Percentiles rank a stretch among this genome's conserved stretches.
These are phyloP conservation scores for Dufourea novaeangliae DNA, from an alignment of 1,140 invertebrate species.

Conservation along the genomic window DNA sequence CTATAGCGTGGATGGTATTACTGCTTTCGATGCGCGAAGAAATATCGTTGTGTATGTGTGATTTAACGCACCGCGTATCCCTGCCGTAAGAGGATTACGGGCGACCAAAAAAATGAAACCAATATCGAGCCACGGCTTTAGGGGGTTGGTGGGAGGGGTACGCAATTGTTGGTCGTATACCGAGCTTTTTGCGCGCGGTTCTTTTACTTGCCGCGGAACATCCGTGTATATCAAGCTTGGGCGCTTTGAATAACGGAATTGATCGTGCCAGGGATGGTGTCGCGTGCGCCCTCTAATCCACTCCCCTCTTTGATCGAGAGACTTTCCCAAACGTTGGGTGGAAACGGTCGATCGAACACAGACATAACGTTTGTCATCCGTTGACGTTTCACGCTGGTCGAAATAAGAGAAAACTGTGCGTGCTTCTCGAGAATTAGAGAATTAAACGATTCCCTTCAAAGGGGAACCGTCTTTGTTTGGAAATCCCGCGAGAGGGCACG, in stretches of 20 bases:
- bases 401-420: neutral
- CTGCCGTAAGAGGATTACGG: constrained; percentile 57
- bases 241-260: constrained; percentile 29
- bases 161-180: constrained; percentile 35
- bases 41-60: constrained; percentile 60
- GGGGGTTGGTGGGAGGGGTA: no score
- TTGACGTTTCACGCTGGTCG: neutral
- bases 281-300: no score
- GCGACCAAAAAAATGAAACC: neutral
- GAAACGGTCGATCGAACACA: no score
- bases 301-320: no score
- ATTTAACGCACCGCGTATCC: constrained; percentile 54
- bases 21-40: constrained; percentile 48
- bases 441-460: neutral
- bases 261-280: no score
- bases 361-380: no score
- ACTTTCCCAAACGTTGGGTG: no score
- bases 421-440: no score
- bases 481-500: neutral
- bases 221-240: constrained; percentile 30
- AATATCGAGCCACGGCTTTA: constrained; percentile 9
- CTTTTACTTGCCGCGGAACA: constrained; percentile 6
- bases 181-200: constrained; percentile 44
- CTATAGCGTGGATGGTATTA: constrained; percentile 39
- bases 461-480: neutral